phyloP scores from a whole-genome alignment of 2,888 invertebrate genomes.

The Tachina lurida region DNA sequence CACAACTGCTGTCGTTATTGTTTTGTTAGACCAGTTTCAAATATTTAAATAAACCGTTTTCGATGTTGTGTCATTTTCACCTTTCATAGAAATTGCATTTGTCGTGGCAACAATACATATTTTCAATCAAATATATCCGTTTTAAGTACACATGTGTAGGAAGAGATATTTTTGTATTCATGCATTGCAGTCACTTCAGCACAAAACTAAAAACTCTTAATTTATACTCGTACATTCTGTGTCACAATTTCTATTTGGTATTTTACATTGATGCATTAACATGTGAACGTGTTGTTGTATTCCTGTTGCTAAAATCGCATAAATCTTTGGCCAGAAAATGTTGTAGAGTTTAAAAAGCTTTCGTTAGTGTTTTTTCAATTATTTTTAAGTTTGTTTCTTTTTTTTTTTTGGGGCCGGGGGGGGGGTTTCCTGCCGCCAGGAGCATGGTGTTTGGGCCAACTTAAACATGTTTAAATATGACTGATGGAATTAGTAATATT shows the following conservation, averaged over 20 bases:
- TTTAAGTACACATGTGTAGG: slow-evolving; percentile 4
- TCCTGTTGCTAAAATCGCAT: slow-evolving; percentile 39
- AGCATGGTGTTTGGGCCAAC: neutral
- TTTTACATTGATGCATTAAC: slow-evolving; percentile 64
- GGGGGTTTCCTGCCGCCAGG: neutral
- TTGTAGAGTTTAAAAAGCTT: slow-evolving; percentile 1
- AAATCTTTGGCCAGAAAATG: slow-evolving; percentile 52
- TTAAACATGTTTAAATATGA: neutral
- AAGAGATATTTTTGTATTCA: neutral
- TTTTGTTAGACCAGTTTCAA: slow-evolving; percentile 11
- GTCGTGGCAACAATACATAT: neutral
- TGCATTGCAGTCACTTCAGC: neutral
- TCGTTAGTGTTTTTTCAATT: neutral
- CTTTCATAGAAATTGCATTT: neutral
- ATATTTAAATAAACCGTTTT: slow-evolving; percentile 35
- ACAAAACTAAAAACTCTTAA: neutral
- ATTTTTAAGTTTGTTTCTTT: neutral
- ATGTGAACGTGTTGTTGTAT: slow-evolving; percentile 25
- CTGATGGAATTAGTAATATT: neutral
- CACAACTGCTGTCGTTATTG: slow-evolving; percentile 9
- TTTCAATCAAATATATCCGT: slow-evolving; percentile 30
- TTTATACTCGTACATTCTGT: slow-evolving; percentile 32
- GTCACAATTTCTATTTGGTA: slow-evolving; percentile 28
- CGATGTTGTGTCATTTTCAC: slow-evolving; percentile 47
- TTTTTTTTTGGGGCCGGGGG: too few species aligned